Evolutionary conservation across 2,113 vertebrate species (phyloP).

Genomic region (Pelmatolapia mariae): DNA sequence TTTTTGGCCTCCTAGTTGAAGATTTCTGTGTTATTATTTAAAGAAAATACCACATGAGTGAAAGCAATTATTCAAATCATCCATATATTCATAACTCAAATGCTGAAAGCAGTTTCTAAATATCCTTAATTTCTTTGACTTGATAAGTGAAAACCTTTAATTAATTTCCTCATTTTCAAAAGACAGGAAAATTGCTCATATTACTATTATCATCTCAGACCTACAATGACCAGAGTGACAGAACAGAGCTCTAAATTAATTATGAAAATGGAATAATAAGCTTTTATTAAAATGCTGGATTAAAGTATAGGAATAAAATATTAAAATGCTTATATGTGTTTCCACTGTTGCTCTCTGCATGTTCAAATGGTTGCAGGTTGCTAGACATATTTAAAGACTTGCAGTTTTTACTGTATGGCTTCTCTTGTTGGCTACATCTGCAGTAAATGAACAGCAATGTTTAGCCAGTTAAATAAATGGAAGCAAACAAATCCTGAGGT

Average conservation of each 20-base stretch:
- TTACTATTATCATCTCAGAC: background rate
- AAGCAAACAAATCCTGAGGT: constrained; percentile 4
- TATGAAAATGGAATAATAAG: background rate
- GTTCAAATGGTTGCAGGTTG: background rate
- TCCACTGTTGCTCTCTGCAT: background rate
- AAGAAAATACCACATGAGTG: background rate
- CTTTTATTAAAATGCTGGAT: background rate
- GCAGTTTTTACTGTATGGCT: background rate
- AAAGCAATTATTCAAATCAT: background rate
- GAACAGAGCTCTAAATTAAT: background rate
- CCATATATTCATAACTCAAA: background rate
- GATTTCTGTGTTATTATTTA: background rate
- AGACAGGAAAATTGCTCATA: constrained; percentile 7
- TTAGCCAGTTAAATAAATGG: constrained; percentile 8
- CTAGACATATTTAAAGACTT: background rate
- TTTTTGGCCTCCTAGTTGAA: constrained; percentile 25
- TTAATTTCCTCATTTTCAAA: background rate
- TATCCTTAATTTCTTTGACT: background rate
- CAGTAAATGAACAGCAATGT: background rate
- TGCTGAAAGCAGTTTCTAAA: background rate
- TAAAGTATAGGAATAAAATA: background rate
- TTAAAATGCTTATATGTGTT: background rate
- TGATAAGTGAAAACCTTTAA: background rate
- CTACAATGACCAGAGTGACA: background rate
- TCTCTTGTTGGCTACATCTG: background rate